These are phyloP conservation scores for Eretmochelys imbricata DNA, from an alignment of 2,113 vertebrate species.

Conservation along the genomic window DNA sequence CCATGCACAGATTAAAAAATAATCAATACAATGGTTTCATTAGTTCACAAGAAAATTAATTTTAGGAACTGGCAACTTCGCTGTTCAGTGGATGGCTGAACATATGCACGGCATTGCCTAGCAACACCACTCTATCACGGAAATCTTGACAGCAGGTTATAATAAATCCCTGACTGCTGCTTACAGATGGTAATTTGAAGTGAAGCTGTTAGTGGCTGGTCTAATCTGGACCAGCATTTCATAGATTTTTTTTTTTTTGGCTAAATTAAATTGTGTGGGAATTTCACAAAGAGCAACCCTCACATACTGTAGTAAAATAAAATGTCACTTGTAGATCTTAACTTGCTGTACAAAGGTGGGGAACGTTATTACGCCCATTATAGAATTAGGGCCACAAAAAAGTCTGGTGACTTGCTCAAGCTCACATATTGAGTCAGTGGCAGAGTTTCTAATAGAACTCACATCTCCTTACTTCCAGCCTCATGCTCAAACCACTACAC, in stretches of 20 bases:
- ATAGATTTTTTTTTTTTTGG: neutral
- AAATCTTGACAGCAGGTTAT: neutral
- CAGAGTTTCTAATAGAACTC: neutral
- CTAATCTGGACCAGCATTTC: neutral
- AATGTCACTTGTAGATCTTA: neutral
- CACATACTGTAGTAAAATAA: neutral
- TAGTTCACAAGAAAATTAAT: slow-evolving; percentile 11
- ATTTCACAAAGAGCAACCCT: slow-evolving; percentile 4
- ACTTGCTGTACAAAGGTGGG: neutral
- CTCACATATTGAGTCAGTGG: neutral
- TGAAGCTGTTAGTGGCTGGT: slow-evolving; percentile 5
- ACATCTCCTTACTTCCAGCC: fast-evolving
- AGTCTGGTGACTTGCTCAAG: neutral
- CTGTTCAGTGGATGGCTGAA: neutral
- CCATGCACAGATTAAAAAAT: neutral
- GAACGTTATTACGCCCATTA: neutral
- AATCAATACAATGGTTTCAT: neutral
- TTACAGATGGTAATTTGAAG: slow-evolving; percentile 35
- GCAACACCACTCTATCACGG: neutral
- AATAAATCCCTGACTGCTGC: slow-evolving; percentile 31
- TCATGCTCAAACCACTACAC: neutral
- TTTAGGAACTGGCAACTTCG: slow-evolving; percentile 7
- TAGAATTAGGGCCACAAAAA: neutral
- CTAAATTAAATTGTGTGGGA: neutral
- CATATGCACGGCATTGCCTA: neutral